Conservation (phyloP, 2,113 vertebrate genomes). For the Cygnus atratus region DNA sequence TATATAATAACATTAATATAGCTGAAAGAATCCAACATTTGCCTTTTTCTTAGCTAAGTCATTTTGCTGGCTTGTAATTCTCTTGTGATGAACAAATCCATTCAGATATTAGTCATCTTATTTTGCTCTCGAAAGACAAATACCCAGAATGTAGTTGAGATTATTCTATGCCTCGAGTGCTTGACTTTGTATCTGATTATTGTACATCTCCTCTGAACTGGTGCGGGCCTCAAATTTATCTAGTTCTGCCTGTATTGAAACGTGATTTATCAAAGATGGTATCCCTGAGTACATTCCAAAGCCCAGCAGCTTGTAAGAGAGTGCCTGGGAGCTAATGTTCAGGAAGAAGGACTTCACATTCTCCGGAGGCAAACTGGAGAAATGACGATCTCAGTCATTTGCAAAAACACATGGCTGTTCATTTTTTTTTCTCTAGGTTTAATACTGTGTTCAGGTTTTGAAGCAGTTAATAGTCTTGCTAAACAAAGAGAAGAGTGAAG, state of each 20-base stretch:
- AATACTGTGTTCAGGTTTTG: neutral
- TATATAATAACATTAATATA: neutral
- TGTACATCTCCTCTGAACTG: neutral
- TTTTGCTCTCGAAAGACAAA: neutral
- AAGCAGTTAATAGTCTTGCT: neutral
- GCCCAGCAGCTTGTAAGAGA: neutral
- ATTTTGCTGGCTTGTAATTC: neutral
- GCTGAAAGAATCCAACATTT: neutral
- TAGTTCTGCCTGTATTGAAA: neutral
- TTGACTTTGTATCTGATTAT: neutral
- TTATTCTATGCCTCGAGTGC: neutral
- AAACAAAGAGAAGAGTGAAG: neutral
- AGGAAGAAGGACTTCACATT: neutral
- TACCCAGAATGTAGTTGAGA: neutral
- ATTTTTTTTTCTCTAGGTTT: neutral
- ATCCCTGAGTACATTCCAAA: neutral
- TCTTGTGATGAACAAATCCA: neutral
- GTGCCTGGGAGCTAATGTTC: neutral
- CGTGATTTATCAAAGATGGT: neutral
- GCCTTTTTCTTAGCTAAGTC: neutral
- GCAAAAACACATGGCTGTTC: neutral
- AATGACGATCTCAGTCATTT: neutral
- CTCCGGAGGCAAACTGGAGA: neutral
- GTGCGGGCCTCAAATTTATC: neutral
- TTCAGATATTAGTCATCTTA: neutral